Evolutionary conservation across 2,888 invertebrate genomes (phyloP), one percentile per base, ranked within the genome.

Genomic region (Melitaea athalia): DNA sequence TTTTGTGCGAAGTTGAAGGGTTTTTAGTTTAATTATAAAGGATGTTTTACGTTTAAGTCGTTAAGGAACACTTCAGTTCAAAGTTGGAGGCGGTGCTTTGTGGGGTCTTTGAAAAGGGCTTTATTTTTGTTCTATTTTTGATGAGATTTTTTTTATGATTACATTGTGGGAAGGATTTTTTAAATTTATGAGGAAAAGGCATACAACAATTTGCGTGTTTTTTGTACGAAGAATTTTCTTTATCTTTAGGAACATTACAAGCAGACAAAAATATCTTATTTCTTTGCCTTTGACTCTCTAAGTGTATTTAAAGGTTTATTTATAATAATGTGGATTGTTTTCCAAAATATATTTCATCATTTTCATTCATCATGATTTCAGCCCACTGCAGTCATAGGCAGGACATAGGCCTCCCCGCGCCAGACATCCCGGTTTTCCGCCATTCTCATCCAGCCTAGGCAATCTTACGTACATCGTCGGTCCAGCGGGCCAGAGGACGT

Each of bases 21-120:
- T 64, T 67, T 69, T 69, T 67, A 72, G 72, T 69, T 71, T 72
- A 72, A 72, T 72, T 72, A 71, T 71, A 64, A 72, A 67, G 72
- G 71, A 67, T 71, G 67, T 68, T 67, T 70, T 69, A 64, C 66
- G 68, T 60, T 55, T 70, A 52, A 31, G 59, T 69, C 67, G 69
- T 72, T 69, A 67, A 69, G 67, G 59, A 69, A 43, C 62, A 62
- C 60, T 62, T 38, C 15, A 60, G 64, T 52, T 11, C 42, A 17
- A 59, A 12, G 10, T 57, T 53, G 17, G 14, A 62, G 38, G 66
- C 60, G 59, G 43, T 38, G 15, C 55, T 64, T 24, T 24, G 47
- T 66, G 64, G 63, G 66, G 31, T 52, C 52, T 59, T 69, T 69
- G 59, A 65, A 61, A 59, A 45, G 50, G 15, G 62, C 63, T 65